These are phyloP conservation scores for Anticlea derivata DNA, from an alignment of 2,888 invertebrate genomes.

Conservation along the genomic window DNA sequence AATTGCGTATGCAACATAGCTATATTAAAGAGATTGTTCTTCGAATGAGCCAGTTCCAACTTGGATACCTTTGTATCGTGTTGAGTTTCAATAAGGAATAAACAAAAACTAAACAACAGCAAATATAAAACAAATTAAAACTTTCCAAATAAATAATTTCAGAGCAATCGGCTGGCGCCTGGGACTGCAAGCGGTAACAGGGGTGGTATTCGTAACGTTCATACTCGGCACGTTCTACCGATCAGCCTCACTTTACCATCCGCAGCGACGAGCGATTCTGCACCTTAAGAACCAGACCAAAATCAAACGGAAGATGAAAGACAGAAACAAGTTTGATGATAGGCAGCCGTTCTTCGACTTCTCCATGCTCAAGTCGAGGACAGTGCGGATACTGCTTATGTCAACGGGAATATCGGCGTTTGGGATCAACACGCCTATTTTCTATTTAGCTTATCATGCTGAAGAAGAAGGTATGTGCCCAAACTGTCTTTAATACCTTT, in stretches of 20 bases:
- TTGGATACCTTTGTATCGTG: no score
- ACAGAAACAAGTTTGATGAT: conserved; percentile 90
- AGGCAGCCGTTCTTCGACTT: conserved; percentile 94
- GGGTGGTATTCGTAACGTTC: conserved; percentile 91
- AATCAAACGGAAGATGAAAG: conserved; percentile 91
- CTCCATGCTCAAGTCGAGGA: conserved; percentile 92
- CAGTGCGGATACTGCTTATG: conserved; percentile 91
- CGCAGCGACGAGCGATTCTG: conserved; percentile 92
- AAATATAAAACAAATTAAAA: background rate
- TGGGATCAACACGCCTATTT: conserved; percentile 93
- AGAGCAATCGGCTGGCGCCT: conserved; percentile 92
- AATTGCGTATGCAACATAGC: no score
- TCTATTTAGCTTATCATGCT: conserved; percentile 91
- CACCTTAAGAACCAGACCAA: conserved; percentile 93
- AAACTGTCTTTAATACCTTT: no score
- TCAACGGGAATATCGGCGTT: conserved; percentile 92
- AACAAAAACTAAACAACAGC: background rate
- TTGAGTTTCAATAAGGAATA: no score
- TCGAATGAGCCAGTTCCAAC: no score
- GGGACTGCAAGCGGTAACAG: conserved; percentile 93
- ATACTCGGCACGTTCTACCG: conserved; percentile 94
- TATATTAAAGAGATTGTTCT: no score
- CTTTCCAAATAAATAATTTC: conserved; percentile 39
- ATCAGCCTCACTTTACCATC: conserved; percentile 94
- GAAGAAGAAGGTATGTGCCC: conserved; percentile 86